Evolutionary conservation across 2,113 vertebrate species (phyloP), one percentile per base, ranked within the genome.

Genomic region (Pholis gunnellus): DNA sequence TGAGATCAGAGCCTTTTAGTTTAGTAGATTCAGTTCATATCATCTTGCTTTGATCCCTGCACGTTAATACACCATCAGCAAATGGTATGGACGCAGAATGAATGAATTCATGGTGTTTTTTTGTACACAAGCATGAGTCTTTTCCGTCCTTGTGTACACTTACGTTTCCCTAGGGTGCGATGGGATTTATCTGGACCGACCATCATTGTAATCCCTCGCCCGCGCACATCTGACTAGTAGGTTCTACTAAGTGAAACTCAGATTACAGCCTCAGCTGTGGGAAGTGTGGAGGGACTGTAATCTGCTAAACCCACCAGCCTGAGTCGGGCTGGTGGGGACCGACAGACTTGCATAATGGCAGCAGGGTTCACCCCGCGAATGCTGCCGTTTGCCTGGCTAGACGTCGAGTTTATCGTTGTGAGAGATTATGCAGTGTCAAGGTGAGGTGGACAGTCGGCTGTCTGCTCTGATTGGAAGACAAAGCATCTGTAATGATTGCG

Each of bases 141-240:
- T 48, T 50, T 67, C 31, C 60, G 54, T 56, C 44, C 68, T 25
- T 0, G 38, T 68, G 46, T 18, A 29, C 50, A 48, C 52, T n/a
- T 29, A 44, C 18, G 2, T 72, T 83, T 63, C 60, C 52, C 8
- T 8, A 5, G 67, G 38, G 75, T 75, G 44, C 61, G 13, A 44
- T 57, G 65, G 86, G 88, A 82, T 90, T 91, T 88, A 93, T 89
- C 84, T 73, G 73, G n/a, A 79, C 72, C 64, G 38, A 82, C 78
- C 72, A 42, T 89, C 85, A 50, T 86, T 84, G 79, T 93, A 92
- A 95, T 93, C 91, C 88, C 61, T 65, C 60, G 18, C 68, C 78
- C 66, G 61, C 76, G 18, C 88, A 79, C 79, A 83, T 89, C 78
- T 78, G 87, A 89, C 73, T 79, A 38, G 72, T 69, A 81, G 80